phyloP scores from a whole-genome alignment of 2,113 vertebrate genomes.

The Eublepharis macularius region DNA sequence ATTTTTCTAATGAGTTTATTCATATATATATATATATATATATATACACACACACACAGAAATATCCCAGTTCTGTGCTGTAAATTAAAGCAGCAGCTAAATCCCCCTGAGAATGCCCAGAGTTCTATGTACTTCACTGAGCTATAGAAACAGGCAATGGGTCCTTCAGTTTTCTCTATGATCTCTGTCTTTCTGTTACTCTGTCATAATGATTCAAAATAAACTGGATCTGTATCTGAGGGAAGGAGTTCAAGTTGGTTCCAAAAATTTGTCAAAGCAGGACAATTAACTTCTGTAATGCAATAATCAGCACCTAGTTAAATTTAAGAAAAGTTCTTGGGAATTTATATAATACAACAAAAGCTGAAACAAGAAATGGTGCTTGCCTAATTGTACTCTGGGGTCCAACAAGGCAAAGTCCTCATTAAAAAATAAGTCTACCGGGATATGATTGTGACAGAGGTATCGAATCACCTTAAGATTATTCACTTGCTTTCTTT shows the following conservation, averaged over 20 bases:
- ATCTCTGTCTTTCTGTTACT: not conserved
- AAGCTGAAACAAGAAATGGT: not conserved
- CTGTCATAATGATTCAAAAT: not conserved
- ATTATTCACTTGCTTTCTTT: not conserved
- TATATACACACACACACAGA: too few relatives aligned
- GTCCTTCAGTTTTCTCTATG: not conserved
- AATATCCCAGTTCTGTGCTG: not conserved
- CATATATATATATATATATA: slow-evolving; percentile 15
- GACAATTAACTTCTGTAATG: not conserved
- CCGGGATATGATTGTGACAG: not conserved
- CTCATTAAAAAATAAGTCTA: not conserved
- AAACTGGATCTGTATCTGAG: not conserved
- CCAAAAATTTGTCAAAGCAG: not conserved
- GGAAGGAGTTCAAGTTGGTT: not conserved
- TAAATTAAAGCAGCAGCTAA: not conserved
- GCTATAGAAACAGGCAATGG: not conserved
- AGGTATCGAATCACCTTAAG: not conserved
- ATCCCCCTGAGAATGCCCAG: not conserved
- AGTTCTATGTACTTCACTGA: not conserved
- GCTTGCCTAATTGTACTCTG: not conserved
- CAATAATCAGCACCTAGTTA: not conserved
- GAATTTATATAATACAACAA: not conserved
- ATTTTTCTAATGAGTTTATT: not conserved
- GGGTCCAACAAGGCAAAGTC: not conserved
- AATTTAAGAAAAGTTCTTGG: not conserved